Conservation (phyloP, 53 echinoderm and acorn worm species). For the Holothuria leucospilota region DNA sequence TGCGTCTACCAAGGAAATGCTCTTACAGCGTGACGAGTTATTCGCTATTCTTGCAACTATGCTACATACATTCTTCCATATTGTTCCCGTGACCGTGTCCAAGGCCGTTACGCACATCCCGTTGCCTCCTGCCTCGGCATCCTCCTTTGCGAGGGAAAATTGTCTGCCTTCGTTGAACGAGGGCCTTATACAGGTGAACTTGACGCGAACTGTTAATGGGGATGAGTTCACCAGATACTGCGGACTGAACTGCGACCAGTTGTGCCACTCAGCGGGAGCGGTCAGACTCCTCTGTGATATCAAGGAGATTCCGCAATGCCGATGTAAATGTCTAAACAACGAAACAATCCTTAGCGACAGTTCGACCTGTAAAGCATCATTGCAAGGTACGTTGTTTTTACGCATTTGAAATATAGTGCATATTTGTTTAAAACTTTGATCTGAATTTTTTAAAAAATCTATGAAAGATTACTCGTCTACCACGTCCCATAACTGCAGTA, state of each 20-base stretch:
- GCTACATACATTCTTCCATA: slow-evolving; percentile 8
- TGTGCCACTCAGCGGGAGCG: slow-evolving; percentile 65
- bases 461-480: no score
- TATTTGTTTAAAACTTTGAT: no score
- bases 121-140: background rate
- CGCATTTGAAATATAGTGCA: no score
- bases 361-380: slow-evolving; percentile 56
- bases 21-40: slow-evolving; percentile 22
- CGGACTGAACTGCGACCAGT: slow-evolving; percentile 57
- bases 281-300: slow-evolving; percentile 69
- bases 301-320: slow-evolving; percentile 65
- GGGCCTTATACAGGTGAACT: slow-evolving; percentile 64
- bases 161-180: slow-evolving; percentile 47
- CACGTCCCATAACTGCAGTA: no score
- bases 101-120: slow-evolving; percentile 4
- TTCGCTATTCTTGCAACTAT: slow-evolving; percentile 17
- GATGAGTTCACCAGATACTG: slow-evolving; percentile 66
- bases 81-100: background rate
- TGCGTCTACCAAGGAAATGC: slow-evolving; percentile 24
- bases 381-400: slow-evolving; percentile 64
- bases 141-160: slow-evolving; percentile 24
- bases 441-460: no score
- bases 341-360: slow-evolving; percentile 64
- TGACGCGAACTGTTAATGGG: slow-evolving; percentile 64
- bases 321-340: slow-evolving; percentile 64